Evolutionary conservation across 2,113 vertebrate genomes (phyloP), one percentile per base, ranked within the genome.

Genomic region (Xiphophorus maculatus): DNA sequence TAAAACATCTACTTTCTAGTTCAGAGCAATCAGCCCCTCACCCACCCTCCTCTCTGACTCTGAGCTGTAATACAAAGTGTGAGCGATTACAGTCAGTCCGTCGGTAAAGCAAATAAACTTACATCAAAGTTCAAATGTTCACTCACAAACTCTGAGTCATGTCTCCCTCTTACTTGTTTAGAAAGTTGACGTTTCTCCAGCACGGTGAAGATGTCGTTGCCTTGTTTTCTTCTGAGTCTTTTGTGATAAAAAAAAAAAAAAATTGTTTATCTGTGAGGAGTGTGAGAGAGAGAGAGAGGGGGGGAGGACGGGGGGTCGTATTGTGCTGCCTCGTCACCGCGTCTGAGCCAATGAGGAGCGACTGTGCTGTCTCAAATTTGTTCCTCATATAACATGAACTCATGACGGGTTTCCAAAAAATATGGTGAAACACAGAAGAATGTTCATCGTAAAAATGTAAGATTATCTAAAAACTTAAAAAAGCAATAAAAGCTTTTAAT

Each of bases 191-290:
- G 15, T 25, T 58, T 37, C 51, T 76, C 17, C 25, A 4, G 64
- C 1, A 3, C 17, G 19, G 17, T 40, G 12, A n/a, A 3, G 13
- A 1, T 69, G 35, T 58, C 1, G 11, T 14, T 72, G 0, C 25
- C 22, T 40, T 30, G 44, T 54, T 48, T 65, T 77, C 65, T 48
- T 63, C 68, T 0, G 11, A 51, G 63, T 73, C 73, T 90, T 89
- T 87, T 88, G 80, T 89, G 79, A 73, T 80, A 82, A 71, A 61
- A 4, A 32, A n/a, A 82, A 71, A 61, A 4, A 32, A 4, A 32
- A 83, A 72, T 94, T 92, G 93, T 94, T 93, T 93, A 89, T 90
- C 81, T 8, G 33, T 1, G 1, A 66, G 14, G 54, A 48, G 3
- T 42, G 40, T 15, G 12, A 15, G 40, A 28, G 28, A 4, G 14